These are phyloP conservation scores for Rhineura floridana DNA, from an alignment of 2,113 vertebrate genomes.

Conservation along the genomic window DNA sequence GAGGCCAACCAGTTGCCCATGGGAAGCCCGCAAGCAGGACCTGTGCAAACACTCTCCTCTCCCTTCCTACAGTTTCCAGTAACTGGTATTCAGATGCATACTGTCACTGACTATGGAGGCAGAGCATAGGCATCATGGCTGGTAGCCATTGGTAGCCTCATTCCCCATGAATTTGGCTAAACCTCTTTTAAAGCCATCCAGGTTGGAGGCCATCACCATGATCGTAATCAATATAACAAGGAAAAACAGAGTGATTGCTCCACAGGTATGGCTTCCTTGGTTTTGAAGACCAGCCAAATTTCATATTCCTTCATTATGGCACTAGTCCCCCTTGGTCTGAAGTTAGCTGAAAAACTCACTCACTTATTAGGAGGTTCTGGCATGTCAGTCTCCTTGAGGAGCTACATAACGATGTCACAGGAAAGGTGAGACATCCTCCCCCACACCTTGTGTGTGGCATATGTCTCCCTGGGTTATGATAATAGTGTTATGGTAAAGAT, in stretches of 20 bases:
- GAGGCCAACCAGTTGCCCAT: too few relatives aligned
- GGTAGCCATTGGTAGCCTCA: too few relatives aligned
- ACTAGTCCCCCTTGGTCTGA: background rate
- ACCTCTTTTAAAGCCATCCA: too few relatives aligned
- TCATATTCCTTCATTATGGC: background rate
- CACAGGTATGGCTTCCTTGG: background rate
- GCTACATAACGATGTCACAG: conserved; percentile 11
- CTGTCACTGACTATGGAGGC: too few relatives aligned
- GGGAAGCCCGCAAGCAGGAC: too few relatives aligned
- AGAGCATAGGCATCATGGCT: too few relatives aligned
- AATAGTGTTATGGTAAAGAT: conserved; percentile 37
- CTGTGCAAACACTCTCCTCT: too few relatives aligned
- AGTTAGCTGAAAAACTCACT: conserved; percentile 28
- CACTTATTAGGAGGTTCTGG: background rate
- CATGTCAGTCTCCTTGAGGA: conserved; percentile 10
- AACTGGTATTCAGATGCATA: too few relatives aligned
- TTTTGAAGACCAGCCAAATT: background rate
- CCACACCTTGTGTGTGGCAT: background rate
- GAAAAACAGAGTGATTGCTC: background rate
- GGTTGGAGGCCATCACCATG: too few relatives aligned
- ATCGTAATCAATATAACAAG: background rate
- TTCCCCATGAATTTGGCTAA: too few relatives aligned
- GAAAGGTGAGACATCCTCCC: conserved; percentile 19
- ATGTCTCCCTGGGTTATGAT: conserved; percentile 29
- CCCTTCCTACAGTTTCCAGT: too few relatives aligned